Conservation (phyloP, 2,113 vertebrate genomes). For the Siphamia tubifer region DNA sequence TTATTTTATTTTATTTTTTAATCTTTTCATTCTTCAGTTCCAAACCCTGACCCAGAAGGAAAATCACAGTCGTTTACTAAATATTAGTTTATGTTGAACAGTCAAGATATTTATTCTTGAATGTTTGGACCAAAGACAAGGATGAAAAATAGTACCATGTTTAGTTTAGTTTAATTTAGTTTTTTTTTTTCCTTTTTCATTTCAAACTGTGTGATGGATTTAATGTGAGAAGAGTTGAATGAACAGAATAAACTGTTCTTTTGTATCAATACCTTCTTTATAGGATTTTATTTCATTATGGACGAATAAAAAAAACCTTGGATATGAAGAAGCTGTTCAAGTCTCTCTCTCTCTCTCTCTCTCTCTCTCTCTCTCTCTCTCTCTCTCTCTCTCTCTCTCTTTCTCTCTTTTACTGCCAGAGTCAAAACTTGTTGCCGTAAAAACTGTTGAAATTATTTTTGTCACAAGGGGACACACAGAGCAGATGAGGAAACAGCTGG, state of each 20-base stretch:
- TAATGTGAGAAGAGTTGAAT: background rate
- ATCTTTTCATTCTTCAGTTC: no score
- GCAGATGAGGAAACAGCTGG: background rate
- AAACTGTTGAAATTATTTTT: slow-evolving; percentile 9
- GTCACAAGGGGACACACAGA: background rate
- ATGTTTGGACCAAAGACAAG: slow-evolving; percentile 61
- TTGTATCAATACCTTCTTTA: background rate
- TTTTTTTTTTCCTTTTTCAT: background rate
- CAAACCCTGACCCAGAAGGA: no score
- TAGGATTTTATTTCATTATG: slow-evolving; percentile 10
- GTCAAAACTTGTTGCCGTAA: background rate
- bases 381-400: no score
- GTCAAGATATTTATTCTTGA: background rate
- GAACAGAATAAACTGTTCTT: background rate
- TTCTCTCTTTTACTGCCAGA: no score
- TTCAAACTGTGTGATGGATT: background rate
- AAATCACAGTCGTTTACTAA: background rate
- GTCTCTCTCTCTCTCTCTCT: no score
- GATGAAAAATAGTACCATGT: background rate
- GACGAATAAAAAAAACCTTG: no score
- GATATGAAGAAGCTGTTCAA: no score
- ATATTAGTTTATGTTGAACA: background rate
- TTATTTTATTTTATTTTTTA: no score
- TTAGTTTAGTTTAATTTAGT: background rate
- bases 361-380: no score